Evolutionary conservation across 2,113 vertebrate genomes (phyloP).

Genomic region (Gasterosteus aculeatus): DNA sequence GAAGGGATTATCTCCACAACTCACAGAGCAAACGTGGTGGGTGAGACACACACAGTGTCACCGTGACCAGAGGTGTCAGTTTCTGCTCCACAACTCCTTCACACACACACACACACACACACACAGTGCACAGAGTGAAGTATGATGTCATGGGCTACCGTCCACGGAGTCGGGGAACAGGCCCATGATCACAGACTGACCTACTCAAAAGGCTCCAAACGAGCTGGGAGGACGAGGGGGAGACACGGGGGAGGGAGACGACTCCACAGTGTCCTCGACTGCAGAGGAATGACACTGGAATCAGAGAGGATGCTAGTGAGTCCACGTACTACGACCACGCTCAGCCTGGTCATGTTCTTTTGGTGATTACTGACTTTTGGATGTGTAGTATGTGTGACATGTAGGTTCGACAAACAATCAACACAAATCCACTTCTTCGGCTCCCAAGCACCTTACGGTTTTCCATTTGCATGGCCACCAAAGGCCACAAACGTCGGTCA

Average conservation of each 20-base stretch:
- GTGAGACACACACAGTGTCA: constrained; percentile 68
- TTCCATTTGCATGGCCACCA: background rate
- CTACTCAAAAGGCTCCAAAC: constrained; percentile 53
- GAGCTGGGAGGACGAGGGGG: constrained; percentile 30
- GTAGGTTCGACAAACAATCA: background rate
- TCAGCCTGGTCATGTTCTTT: background rate
- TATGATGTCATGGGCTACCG: constrained; percentile 70
- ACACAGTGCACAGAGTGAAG: constrained; percentile 27
- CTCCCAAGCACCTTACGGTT: background rate
- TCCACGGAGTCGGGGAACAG: constrained; percentile 53
- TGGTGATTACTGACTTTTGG: background rate
- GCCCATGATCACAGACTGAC: constrained; percentile 54
- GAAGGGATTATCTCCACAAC: background rate
- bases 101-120: constrained; percentile 12
- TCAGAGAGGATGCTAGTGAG: constrained; percentile 9
- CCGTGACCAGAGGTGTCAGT: constrained; percentile 75
- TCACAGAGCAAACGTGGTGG: constrained; percentile 29
- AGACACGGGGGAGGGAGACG: constrained; percentile 18
- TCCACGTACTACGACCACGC: background rate
- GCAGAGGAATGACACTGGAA: constrained; percentile 36
- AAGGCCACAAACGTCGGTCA: background rate
- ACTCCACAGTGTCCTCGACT: constrained; percentile 28
- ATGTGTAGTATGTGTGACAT: background rate
- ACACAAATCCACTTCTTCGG: background rate
- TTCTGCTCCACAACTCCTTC: constrained; percentile 1